Evolutionary conservation across 2,113 vertebrate genomes (phyloP).

Genomic region (Ageneiosus marmoratus): DNA sequence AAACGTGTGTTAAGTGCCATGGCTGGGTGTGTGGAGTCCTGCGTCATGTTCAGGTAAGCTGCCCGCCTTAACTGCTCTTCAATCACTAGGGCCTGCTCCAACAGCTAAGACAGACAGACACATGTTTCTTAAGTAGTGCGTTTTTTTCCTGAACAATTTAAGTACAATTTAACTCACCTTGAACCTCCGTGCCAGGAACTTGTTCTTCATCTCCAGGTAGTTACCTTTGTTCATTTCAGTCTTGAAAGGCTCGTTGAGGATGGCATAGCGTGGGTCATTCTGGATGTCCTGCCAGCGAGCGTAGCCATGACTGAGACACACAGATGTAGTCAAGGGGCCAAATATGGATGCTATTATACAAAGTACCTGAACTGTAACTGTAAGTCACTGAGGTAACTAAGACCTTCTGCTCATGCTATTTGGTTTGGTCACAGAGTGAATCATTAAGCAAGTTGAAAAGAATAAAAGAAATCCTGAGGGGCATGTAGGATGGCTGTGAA

Average conservation of each 20-base stretch:
- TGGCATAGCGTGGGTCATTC: slow-evolving; percentile 89
- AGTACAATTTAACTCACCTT: slow-evolving; percentile 72
- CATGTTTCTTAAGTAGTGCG: not conserved
- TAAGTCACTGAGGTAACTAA: not conserved
- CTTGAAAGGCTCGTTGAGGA: slow-evolving; percentile 96
- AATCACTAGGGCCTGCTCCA: slow-evolving; percentile 97
- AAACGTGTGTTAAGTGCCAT: slow-evolving; percentile 95
- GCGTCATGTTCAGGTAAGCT: slow-evolving; percentile 97
- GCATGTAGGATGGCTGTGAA: not conserved
- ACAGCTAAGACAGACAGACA: slow-evolving; percentile 71
- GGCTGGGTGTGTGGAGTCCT: slow-evolving; percentile 92
- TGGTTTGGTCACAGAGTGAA: not conserved
- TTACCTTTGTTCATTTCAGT: slow-evolving; percentile 95
- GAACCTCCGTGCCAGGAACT: slow-evolving; percentile 94
- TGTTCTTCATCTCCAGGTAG: slow-evolving; percentile 99
- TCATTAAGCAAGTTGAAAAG: not conserved
- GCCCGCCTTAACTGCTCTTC: slow-evolving; percentile 95
- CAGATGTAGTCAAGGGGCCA: slow-evolving; percentile 54
- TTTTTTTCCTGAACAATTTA: not conserved
- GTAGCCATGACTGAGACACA: slow-evolving; percentile 83
- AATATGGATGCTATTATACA: not conserved
- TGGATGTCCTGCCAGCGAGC: slow-evolving; percentile 99
- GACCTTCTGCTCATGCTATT: not conserved
- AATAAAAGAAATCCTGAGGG: not conserved
- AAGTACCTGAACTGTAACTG: not conserved